Percentiles rank a stretch among this genome's conserved stretches.
Evolutionary conservation across 2,113 vertebrate species (phyloP).

Genomic region (Oxyruncus cristatus): DNA sequence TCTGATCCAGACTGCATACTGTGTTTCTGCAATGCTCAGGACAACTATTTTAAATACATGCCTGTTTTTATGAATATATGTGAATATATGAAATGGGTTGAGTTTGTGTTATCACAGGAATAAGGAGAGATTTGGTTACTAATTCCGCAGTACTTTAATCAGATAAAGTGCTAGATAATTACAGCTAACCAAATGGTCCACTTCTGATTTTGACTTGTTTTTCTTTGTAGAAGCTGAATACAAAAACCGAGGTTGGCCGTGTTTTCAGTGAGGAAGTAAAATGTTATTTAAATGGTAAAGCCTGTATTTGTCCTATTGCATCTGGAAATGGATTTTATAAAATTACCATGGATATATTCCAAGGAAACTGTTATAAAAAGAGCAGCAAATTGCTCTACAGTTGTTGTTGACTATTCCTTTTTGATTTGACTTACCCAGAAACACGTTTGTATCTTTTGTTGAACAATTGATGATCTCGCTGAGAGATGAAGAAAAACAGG

Average conservation of each 20-base stretch:
- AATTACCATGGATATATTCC: background rate
- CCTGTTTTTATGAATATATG: too few species aligned
- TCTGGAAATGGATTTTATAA: background rate
- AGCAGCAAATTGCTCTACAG: background rate
- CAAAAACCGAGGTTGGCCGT: background rate
- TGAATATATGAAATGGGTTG: background rate
- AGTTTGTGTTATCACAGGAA: background rate
- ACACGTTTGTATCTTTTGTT: background rate
- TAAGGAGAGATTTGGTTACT: conserved; percentile 25
- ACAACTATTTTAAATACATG: background rate
- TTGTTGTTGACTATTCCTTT: background rate
- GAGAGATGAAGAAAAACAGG: background rate
- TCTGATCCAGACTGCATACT: background rate
- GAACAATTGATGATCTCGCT: background rate
- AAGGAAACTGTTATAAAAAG: background rate
- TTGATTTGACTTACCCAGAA: background rate
- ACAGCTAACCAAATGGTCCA: background rate
- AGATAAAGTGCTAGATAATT: conserved; percentile 22
- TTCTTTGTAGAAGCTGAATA: background rate
- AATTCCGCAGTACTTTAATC: conserved; percentile 29
- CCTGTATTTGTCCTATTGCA: background rate
- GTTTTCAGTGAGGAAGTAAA: background rate
- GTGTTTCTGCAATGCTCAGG: background rate
- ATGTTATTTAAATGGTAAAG: background rate
- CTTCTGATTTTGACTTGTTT: conserved; percentile 6